Percentiles rank a stretch among this genome's conserved stretches.
phyloP scores from a whole-genome alignment of 2,888 invertebrate species.

The Cyclophora punctaria region DNA sequence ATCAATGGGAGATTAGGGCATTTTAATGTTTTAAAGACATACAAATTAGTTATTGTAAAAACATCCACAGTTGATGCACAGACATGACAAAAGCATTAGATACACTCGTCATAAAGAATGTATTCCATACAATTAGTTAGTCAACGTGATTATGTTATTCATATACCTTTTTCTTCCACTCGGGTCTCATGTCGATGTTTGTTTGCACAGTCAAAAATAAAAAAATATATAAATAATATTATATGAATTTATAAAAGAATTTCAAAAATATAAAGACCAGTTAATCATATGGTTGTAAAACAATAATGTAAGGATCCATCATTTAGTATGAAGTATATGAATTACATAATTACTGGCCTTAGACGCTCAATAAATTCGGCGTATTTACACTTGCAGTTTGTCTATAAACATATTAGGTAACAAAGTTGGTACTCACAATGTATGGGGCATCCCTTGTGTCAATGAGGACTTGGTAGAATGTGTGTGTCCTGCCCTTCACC shows the following conservation, averaged over 20 bases:
- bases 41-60: too few species aligned
- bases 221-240: slow-evolving; percentile 18
- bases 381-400: not conserved
- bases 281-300: too few species aligned
- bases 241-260: not conserved
- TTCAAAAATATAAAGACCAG: too few species aligned
- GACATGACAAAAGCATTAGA: not conserved
- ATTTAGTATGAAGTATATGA: slow-evolving; percentile 4
- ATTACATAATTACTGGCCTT: slow-evolving; percentile 6
- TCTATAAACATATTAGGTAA: not conserved
- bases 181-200: slow-evolving; percentile 65
- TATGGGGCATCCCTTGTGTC: slow-evolving; percentile 97
- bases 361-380: too few species aligned
- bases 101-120: not conserved
- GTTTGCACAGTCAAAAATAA: slow-evolving; percentile 64
- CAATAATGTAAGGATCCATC: not conserved
- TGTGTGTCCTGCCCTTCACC: slow-evolving; percentile 92
- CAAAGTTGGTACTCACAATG: slow-evolving; percentile 81
- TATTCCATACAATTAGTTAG: slow-evolving; percentile 7
- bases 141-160: slow-evolving; percentile 12
- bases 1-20: too few species aligned
- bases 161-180: slow-evolving; percentile 68
- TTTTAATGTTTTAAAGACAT: too few species aligned
- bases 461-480: slow-evolving; percentile 98
- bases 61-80: slow-evolving; percentile 1